These are phyloP conservation scores for Calliphora vomitoria DNA, from an alignment of 2,888 invertebrate genomes.

Conservation along the genomic window DNA sequence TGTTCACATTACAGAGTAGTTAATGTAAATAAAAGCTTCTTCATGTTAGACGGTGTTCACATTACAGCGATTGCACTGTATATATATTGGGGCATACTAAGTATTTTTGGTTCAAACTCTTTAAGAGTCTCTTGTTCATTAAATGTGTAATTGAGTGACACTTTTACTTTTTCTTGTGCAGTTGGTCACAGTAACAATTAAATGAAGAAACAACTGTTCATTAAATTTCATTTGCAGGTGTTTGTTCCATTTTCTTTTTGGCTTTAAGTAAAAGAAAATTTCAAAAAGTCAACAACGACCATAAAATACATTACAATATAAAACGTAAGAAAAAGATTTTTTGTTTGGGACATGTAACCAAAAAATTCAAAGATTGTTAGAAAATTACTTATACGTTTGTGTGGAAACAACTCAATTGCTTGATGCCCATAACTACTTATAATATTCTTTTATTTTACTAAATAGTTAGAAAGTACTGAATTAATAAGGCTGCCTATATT, in stretches of 20 bases:
- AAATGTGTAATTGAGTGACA: background rate
- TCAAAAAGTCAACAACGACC: background rate
- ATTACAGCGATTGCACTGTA: too few relatives aligned
- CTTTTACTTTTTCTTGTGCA: conserved; percentile 11
- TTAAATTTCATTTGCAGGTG: conserved; percentile 1
- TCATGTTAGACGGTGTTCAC: too few relatives aligned
- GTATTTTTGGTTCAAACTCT: background rate
- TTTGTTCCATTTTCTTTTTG: background rate
- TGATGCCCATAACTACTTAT: too few relatives aligned
- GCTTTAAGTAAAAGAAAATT: background rate
- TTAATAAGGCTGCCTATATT: background rate
- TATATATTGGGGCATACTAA: background rate
- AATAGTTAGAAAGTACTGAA: background rate
- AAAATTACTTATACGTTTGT: too few relatives aligned
- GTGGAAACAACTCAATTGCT: too few relatives aligned
- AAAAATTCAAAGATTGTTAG: too few relatives aligned
- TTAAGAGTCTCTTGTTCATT: conserved; percentile 3
- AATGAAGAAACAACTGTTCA: background rate
- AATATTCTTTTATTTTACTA: too few relatives aligned
- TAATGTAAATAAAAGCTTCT: too few relatives aligned
- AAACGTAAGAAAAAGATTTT: background rate
- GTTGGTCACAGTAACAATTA: background rate
- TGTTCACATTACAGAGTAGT: too few relatives aligned
- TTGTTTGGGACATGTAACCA: background rate
- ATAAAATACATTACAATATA: background rate